Evolutionary conservation across 1,140 invertebrate species (phyloP), one percentile per base, ranked within the genome.

Genomic region (Megalonaias nervosa): DNA sequence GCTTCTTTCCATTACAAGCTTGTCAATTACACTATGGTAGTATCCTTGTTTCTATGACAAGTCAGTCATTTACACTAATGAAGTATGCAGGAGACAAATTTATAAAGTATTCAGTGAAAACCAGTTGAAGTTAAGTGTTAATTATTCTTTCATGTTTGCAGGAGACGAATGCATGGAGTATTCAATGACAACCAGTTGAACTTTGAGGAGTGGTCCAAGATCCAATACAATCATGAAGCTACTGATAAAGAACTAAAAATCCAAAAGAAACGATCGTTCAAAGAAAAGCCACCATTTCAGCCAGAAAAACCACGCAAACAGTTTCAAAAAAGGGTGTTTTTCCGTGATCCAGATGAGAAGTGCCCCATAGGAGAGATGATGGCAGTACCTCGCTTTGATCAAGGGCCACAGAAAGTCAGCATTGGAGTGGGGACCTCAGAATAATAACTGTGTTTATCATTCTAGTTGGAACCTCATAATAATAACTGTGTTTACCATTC

Each of bases 181-280:
- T 82, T 82, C 69, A 86, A 82, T 62, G 73, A 75, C 19, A 82
- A 81, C 67, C 67, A 80, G n/a, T 75, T 88, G n/a, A 79, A 88
- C 67, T 86, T 85, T 76, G 81, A 79, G 14, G 65, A 66, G 48
- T 88, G 86, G 86, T 80, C 81, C 14, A 74, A 77, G 31, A 62
- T 75, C 12, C 79, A 77, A 12, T 76, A 80, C 56, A 80, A 85
- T 59, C 71, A 81, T n/a, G 57, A 26, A 14, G 74, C 77, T 17
- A 77, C 84, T 38, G 83, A 88, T 21, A 71, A 75, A 48, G 86
- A 88, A 77, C 62, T 86, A 59, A 82, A 86, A 38, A 77, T 82
- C 48, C 86, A 88, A 81, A 86, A 83, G 71, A 86, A 85, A 71
- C 76, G 85, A 19, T 81, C 84, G 73, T 87, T 81, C 71, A 73